These are phyloP conservation scores for Guaruba guarouba DNA, from an alignment of 2,113 vertebrate species.

Conservation along the genomic window DNA sequence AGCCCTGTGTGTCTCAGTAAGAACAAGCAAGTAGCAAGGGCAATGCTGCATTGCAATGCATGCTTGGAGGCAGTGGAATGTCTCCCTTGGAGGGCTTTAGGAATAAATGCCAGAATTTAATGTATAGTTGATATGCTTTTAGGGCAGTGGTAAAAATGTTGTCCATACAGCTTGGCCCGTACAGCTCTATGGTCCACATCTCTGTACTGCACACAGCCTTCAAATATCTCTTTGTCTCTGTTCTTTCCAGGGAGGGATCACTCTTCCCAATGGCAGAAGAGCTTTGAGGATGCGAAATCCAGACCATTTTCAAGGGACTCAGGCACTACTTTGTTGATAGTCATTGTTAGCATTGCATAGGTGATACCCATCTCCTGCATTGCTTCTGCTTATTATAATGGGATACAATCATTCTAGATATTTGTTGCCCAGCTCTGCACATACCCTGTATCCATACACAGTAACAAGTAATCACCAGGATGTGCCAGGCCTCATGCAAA, in stretches of 20 bases:
- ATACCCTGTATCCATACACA: neutral
- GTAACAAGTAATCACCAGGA: neutral
- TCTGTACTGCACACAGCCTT: neutral
- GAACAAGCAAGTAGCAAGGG: neutral
- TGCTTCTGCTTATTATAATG: neutral
- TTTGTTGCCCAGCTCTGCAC: neutral
- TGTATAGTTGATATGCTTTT: neutral
- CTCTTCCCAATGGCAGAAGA: neutral
- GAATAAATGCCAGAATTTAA: neutral
- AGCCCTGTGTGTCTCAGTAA: neutral
- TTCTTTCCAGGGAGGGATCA: neutral
- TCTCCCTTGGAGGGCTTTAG: neutral
- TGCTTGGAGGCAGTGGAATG: neutral
- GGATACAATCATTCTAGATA: neutral
- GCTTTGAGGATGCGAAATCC: neutral
- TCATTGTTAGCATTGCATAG: neutral
- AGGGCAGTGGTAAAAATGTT: neutral
- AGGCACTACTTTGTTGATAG: neutral
- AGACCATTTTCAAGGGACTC: neutral
- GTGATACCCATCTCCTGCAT: neutral
- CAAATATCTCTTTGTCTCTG: fast-evolving
- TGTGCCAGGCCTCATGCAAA: neutral
- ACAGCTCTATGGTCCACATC: neutral
- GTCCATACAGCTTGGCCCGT: neutral
- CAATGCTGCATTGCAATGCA: fast-evolving